Evolutionary conservation across 2,888 invertebrate genomes (phyloP), one percentile per base, ranked within the genome.

Genomic region (Xestia xanthographa): DNA sequence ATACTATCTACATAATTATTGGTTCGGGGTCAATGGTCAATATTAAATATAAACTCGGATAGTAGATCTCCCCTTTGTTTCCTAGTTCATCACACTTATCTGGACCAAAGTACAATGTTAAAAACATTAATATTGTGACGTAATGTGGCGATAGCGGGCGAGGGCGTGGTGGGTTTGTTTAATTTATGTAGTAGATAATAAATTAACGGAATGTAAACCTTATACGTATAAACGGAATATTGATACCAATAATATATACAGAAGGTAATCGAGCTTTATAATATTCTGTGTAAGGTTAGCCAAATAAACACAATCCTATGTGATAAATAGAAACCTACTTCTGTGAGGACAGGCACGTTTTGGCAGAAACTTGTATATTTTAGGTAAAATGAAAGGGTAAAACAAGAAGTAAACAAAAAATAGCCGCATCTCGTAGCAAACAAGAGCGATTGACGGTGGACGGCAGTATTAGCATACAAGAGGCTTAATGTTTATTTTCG

Each of bases 401-500:
- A 17, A 43, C 11, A 26, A 45, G 29, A 69, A 70, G 45, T 56
- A 17, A 48, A 78, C 14, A 65, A 48, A 63, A 69, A 69, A 63
- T 60, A 45, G 5, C n/a, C 22, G n/a, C n/a, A 50, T 17, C 26
- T 66, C 38, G 12, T 45, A 53, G 34, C 26, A 56, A 53, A 68
- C 68, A 63, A 22, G n/a, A 53, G 41, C 50, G 63, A 66, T 53
- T 45, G 76, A 60, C 11, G 73, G 66, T 22, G 41, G 41, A 41
- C 41, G 41, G 41, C 41, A 68, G 68, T 53, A 79, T 79, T 79
- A 75, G 75, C 72, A 79, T 72, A 79, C 66, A 34, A 62, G 56
- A 77, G 77, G 60, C 69, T 67, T n/a, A 11, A 48, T 81, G 73
- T 82, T 82, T 75, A 69, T 72, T 75, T 75, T 82, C 56, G 41